Conservation (phyloP, 2,888 invertebrate genomes). For the Nomada ruficornis region DNA sequence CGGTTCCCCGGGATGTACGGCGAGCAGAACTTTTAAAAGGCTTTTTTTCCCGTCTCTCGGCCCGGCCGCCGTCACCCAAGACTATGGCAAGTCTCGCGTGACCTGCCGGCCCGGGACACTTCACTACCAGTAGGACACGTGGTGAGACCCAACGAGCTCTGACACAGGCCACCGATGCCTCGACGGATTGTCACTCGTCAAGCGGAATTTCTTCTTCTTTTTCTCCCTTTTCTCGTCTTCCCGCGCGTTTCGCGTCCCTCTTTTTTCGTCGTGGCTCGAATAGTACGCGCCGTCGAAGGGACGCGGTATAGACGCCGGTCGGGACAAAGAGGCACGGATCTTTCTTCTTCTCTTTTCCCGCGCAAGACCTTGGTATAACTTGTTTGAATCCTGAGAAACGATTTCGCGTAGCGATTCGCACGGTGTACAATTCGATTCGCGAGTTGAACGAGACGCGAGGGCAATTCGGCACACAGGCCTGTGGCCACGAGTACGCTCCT, state of each 20-base stretch:
- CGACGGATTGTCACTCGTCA: constrained; percentile 52
- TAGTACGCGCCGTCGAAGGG: not conserved
- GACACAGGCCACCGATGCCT: constrained; percentile 52
- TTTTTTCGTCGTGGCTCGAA: not conserved
- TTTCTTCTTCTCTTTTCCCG: not conserved
- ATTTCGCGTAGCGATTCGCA: not conserved
- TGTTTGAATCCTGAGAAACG: not conserved
- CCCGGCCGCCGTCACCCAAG: constrained; percentile 12
- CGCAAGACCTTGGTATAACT: not conserved
- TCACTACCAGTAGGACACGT: constrained; percentile 71
- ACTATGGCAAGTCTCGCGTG: constrained; percentile 40
- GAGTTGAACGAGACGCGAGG: too few species aligned
- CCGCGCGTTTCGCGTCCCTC: not conserved
- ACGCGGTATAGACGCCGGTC: not conserved
- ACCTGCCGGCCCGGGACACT: constrained; percentile 52
- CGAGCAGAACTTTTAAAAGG: constrained; percentile 83
- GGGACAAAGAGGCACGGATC: not conserved
- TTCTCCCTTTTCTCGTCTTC: not conserved
- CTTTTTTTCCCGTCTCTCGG: constrained; percentile 57
- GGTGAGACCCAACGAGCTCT: constrained; percentile 49
- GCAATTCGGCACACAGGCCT: constrained; percentile 10
- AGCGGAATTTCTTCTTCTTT: constrained; percentile 17
- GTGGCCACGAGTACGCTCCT: constrained; percentile 46
- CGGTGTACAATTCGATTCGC: not conserved
- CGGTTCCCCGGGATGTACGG: constrained; percentile 84